Conservation (phyloP, 1,140 invertebrate species). For the Coptotermes formosanus region DNA sequence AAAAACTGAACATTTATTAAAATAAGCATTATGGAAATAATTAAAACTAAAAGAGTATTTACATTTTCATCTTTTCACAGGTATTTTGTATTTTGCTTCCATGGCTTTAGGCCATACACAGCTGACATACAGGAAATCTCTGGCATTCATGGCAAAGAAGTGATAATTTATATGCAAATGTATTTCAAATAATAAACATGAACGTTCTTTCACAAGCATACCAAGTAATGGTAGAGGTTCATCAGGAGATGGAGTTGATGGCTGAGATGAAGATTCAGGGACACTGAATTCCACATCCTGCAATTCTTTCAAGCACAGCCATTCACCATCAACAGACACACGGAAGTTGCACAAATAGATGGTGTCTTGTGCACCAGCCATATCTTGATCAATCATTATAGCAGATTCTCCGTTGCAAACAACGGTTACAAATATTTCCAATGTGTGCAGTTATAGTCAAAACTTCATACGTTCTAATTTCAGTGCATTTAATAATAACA, state of each 20-base stretch:
- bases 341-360: slow-evolving; percentile 97
- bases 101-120: too few relatives aligned
- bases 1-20: too few relatives aligned
- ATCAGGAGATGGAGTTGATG: slow-evolving; percentile 48
- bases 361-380: slow-evolving; percentile 88
- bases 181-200: too few relatives aligned
- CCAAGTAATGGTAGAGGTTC: slow-evolving; percentile 42
- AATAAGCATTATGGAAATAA: too few relatives aligned
- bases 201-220: slow-evolving; percentile 29
- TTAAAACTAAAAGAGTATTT: too few relatives aligned
- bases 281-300: slow-evolving; percentile 81
- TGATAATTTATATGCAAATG: too few relatives aligned
- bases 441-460: background rate
- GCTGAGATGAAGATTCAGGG: slow-evolving; percentile 61
- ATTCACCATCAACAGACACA: slow-evolving; percentile 95
- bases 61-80: too few relatives aligned
- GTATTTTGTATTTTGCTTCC: too few relatives aligned
- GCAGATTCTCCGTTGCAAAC: background rate
- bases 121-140: too few relatives aligned
- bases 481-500: background rate
- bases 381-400: slow-evolving; percentile 52
- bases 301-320: slow-evolving; percentile 93
- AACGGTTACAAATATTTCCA: background rate
- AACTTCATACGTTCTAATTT: background rate
- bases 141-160: too few relatives aligned